A percentile compares a stretch with the other conserved stretches of the same genome.
phyloP scores from a whole-genome alignment of 2,888 invertebrate genomes.

The Leucophenga montana region DNA sequence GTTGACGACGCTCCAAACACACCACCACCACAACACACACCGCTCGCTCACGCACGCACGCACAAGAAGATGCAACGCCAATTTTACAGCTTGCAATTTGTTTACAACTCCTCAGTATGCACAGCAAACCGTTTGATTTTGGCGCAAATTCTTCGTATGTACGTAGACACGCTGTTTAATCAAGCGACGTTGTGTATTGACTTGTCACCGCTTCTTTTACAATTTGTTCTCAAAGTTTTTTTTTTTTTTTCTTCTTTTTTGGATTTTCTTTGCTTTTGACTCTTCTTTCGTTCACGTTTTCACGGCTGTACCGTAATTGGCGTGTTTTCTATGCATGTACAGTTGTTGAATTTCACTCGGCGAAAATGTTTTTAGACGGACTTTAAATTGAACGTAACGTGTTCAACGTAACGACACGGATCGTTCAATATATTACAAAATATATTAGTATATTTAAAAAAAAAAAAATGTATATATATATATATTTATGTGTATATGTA shows the following conservation, averaged over 20 bases:
- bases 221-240: neutral
- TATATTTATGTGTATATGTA: too few species aligned
- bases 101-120: neutral
- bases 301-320: conserved; percentile 20
- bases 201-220: neutral
- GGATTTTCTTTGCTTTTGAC: neutral
- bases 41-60: neutral
- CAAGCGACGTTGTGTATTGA: neutral
- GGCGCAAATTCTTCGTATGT: neutral
- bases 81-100: neutral
- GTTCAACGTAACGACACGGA: too few species aligned
- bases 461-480: conserved; percentile 1
- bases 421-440: neutral
- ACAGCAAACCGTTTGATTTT: neutral
- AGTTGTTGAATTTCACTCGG: neutral
- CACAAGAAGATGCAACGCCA: neutral
- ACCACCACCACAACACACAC: too few species aligned
- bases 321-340: neutral
- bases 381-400: too few species aligned
- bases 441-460: conserved; percentile 3
- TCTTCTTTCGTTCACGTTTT: neutral
- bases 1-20: too few species aligned
- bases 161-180: neutral
- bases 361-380: conserved; percentile 2
- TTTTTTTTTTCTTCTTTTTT: neutral